Evolutionary conservation across 2,113 vertebrate species (phyloP), one percentile per base, ranked within the genome.

Genomic region (Myiopsitta monachus): DNA sequence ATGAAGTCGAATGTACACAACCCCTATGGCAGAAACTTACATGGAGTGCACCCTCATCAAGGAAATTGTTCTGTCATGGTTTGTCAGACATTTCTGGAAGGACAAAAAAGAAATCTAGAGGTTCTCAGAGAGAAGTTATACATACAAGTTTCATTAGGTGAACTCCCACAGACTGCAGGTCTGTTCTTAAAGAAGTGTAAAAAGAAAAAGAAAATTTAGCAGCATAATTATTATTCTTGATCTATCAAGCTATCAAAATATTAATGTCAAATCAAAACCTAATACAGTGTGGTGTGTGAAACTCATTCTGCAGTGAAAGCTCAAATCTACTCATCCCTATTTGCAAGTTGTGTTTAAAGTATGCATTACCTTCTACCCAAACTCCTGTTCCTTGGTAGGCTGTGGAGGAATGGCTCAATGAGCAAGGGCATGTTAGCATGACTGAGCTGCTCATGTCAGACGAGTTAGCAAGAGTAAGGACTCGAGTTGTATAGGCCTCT

Each of bases 271-370:
- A 72, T 46, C 57, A 83, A 88, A 92, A 72, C 9, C n/a, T 49
- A 5, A 43, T 46, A 2, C 82, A 62, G 9, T 22, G 43, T 6
- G 3, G 7, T 26, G 49, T 5, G 9, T 36, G 61, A 68, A 75
- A 87, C 9, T 28, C 7, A 22, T 21, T 77, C 59, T 39, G 7
- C 13, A 47, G n/a, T 78, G 30, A 55, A 91, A 70, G 38, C 15
- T n/a, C 36, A 61, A 68, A 87, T 38, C 24, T 14, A 24, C 8
- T 54, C 6, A 18, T n/a, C 0, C 0, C 11, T 77, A 11, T 49
- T 27, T 30, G 22, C 77, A 63, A 27, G 3, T 3, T 86, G 11
- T 51, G 41, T 30, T 27, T 68, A 33, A 85, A 90, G 36, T 23
- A 51, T 3, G 4, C 9, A 36, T 7, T n/a, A 54, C 4, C 51